Conservation (phyloP, 2,113 vertebrate species). For the Bubo bubo region DNA sequence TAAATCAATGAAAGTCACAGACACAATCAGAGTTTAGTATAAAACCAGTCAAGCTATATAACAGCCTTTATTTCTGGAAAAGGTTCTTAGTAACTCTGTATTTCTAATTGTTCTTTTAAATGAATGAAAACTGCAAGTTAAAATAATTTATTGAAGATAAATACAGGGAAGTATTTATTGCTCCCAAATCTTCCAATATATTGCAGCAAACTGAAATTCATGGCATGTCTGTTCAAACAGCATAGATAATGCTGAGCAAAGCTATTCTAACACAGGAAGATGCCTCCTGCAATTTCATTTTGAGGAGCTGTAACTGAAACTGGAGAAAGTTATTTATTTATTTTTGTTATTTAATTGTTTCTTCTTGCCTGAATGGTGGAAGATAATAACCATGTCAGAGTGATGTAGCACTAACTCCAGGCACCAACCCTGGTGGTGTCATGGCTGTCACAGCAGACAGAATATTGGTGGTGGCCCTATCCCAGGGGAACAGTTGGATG, state of each 20-base stretch:
- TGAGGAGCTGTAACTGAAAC: background rate
- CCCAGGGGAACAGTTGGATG: background rate
- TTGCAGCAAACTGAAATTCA: background rate
- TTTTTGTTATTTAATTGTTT: background rate
- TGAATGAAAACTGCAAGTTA: background rate
- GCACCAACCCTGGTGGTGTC: background rate
- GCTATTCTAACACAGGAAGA: background rate
- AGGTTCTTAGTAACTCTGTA: background rate
- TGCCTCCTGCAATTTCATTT: background rate
- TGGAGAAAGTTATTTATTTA: background rate
- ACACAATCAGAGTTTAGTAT: background rate
- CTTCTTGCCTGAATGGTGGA: background rate
- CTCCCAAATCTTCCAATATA: background rate
- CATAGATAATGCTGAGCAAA: background rate
- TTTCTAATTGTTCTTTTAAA: background rate
- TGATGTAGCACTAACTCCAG: background rate
- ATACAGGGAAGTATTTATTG: background rate
- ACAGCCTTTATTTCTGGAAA: background rate
- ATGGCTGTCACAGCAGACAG: background rate
- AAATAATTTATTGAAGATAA: background rate
- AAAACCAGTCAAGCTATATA: background rate
- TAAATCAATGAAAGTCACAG: background rate
- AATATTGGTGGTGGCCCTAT: background rate
- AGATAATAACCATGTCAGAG: background rate
- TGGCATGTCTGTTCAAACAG: background rate